Percentiles rank a stretch among this genome's conserved stretches.
Conservation (phyloP, 2,888 invertebrate genomes). For the Cantharis lateralis region DNA sequence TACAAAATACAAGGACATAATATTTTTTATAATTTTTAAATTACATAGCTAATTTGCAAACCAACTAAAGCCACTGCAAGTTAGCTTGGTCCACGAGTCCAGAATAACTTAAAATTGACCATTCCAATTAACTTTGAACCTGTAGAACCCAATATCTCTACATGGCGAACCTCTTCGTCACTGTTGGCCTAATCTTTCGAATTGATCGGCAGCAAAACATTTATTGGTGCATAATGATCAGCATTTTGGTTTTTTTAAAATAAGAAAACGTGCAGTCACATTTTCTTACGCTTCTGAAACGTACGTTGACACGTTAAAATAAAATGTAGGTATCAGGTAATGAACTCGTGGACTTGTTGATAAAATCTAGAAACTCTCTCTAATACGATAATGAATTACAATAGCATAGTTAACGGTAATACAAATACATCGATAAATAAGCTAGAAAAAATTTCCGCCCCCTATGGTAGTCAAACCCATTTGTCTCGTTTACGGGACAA, state of each 20-base stretch:
- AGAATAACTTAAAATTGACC: too few relatives aligned
- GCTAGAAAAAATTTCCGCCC: neutral
- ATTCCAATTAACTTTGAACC: neutral
- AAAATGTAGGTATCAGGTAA: neutral
- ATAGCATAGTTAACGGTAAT: neutral
- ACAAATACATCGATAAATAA: neutral
- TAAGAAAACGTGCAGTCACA: neutral
- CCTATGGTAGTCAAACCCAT: neutral
- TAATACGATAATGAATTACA: neutral
- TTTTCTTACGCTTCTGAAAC: neutral
- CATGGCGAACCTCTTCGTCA: neutral
- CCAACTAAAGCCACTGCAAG: too few relatives aligned
- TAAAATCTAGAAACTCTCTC: neutral
- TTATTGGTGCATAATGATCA: neutral
- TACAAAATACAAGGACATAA: too few relatives aligned
- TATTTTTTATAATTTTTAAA: too few relatives aligned
- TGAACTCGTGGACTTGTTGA: neutral
- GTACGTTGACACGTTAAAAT: neutral
- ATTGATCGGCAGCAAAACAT: neutral
- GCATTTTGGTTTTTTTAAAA: neutral
- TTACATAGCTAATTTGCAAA: too few relatives aligned
- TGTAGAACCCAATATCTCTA: neutral
- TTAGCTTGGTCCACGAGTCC: too few relatives aligned
- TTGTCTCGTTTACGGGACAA: neutral
- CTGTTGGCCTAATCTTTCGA: neutral